Evolutionary conservation across 2,888 invertebrate species (phyloP).

Genomic region (Hybos culiciformis): DNA sequence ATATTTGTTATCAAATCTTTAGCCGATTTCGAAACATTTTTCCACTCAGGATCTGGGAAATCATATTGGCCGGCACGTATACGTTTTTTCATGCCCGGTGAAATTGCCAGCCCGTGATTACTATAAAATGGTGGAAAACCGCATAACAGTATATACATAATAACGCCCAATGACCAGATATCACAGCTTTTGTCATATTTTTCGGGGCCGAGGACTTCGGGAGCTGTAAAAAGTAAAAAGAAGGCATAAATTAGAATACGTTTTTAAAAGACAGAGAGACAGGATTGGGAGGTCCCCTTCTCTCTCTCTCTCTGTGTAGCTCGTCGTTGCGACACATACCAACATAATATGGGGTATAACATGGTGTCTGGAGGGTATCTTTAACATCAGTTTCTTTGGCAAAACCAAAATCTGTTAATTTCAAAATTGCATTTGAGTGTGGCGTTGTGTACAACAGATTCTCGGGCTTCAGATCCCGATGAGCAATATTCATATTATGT

Average conservation of each 20-base stretch:
- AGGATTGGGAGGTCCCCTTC: neutral
- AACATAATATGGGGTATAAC: constrained; percentile 98
- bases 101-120: constrained; percentile 92
- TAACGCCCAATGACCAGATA: constrained; percentile 97
- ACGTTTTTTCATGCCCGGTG: constrained; percentile 95
- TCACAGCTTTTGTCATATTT: constrained; percentile 99
- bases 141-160: constrained; percentile 97
- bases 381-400: constrained; percentile 83
- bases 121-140: constrained; percentile 99
- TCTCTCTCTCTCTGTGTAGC: neutral
- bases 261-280: neutral
- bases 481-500: constrained; percentile 90
- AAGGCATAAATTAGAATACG: too few relatives aligned
- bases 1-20: constrained; percentile 91
- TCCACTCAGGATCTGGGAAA: constrained; percentile 94
- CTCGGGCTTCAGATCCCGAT: constrained; percentile 95
- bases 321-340: constrained; percentile 55
- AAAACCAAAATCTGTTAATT: constrained; percentile 98
- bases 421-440: constrained; percentile 66
- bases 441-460: constrained; percentile 80
- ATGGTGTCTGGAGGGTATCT: constrained; percentile 90
- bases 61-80: constrained; percentile 87
- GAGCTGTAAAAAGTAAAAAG: constrained; percentile 25
- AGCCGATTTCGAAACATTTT: constrained; percentile 84
- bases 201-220: constrained; percentile 84